Evolutionary conservation across 2,797 vertebrate genomes (phyloP).

Genomic region (Pangasius mekongensis): DNA sequence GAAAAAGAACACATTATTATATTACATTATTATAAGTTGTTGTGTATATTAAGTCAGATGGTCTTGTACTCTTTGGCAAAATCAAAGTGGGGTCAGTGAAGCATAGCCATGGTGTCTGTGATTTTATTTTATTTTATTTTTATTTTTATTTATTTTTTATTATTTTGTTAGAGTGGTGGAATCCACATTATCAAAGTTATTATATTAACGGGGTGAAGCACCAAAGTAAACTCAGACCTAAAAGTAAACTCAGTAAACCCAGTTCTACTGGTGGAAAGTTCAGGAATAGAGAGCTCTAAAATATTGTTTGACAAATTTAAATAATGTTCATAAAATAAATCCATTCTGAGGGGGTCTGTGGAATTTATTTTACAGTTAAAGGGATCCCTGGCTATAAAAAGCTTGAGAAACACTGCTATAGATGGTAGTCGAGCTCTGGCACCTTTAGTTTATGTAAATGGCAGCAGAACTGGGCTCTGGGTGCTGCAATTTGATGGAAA

Average conservation of each 20-base stretch:
- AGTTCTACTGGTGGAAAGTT: not conserved
- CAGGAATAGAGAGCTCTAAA: not conserved
- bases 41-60: not conserved
- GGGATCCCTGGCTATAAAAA: not conserved
- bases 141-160: not conserved
- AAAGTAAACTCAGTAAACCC: no score
- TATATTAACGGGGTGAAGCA: not conserved
- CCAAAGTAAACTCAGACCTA: not conserved
- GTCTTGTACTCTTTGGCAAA: not conserved
- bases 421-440: not conserved
- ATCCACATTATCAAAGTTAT: not conserved
- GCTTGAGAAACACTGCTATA: not conserved
- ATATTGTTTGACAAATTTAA: not conserved
- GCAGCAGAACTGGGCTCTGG: not conserved
- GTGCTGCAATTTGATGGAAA: not conserved
- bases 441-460: no score
- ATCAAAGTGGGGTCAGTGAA: not conserved
- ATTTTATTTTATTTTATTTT: not conserved
- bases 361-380: not conserved
- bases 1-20: not conserved
- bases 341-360: not conserved
- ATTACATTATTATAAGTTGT: not conserved
- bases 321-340: not conserved
- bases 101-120: not conserved
- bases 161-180: not conserved